Conservation (phyloP, 92 coral and sea anemone species). For the Epizoanthus ramosus region DNA sequence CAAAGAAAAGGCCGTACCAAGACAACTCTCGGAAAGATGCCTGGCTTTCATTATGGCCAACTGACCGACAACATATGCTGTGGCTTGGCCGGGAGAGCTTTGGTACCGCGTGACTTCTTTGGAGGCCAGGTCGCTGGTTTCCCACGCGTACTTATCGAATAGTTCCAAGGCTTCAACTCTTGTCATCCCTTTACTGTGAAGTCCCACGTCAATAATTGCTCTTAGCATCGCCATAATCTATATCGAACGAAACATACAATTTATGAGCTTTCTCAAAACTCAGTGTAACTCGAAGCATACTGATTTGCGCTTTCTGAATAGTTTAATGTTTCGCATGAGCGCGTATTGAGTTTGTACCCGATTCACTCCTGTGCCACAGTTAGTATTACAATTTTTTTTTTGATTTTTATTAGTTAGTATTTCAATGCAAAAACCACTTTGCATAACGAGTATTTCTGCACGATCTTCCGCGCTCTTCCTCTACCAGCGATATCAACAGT, state of each 20-base stretch:
- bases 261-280: neutral
- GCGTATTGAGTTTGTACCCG: too few relatives aligned
- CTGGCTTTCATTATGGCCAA: conserved; percentile 55
- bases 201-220: conserved; percentile 82
- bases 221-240: conserved; percentile 91
- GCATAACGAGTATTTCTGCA: too few relatives aligned
- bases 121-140: conserved; percentile 73
- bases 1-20: conserved; percentile 57
- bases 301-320: too few relatives aligned
- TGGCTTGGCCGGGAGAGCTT: conserved; percentile 74
- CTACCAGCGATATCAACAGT: too few relatives aligned
- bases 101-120: conserved; percentile 70
- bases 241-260: neutral
- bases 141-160: conserved; percentile 85
- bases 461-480: too few relatives aligned
- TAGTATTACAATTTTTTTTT: too few relatives aligned
- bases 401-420: too few relatives aligned
- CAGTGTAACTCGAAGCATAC: too few relatives aligned
- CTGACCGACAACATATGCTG: conserved; percentile 70
- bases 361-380: too few relatives aligned
- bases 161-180: conserved; percentile 66
- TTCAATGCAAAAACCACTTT: too few relatives aligned
- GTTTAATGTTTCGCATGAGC: too few relatives aligned
- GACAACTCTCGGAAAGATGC: conserved; percentile 37
- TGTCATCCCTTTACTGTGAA: conserved; percentile 84